These are phyloP conservation scores for Griposia aprilina DNA, from an alignment of 2,888 invertebrate genomes.

Conservation along the genomic window DNA sequence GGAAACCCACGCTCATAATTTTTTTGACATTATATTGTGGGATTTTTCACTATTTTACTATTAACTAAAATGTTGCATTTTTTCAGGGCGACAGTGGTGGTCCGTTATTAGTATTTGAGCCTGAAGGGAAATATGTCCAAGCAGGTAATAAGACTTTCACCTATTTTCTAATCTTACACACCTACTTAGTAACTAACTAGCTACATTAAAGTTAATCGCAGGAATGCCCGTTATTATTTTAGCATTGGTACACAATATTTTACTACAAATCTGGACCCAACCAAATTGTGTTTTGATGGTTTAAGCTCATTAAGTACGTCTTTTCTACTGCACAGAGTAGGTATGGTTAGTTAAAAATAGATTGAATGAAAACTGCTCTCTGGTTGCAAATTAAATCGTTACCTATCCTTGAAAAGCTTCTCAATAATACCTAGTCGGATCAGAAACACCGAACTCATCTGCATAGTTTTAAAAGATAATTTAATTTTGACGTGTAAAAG, in stretches of 20 bases:
- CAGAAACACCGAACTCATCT: neutral
- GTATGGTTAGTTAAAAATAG: neutral
- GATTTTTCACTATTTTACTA: neutral
- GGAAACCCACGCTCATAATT: neutral
- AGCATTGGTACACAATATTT: neutral
- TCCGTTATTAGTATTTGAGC: conserved; percentile 89
- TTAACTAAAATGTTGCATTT: neutral
- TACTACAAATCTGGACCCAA: neutral
- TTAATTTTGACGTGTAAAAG: neutral
- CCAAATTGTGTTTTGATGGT: neutral
- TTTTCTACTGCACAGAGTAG: neutral
- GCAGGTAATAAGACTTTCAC: conserved; percentile 85
- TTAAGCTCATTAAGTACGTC: neutral
- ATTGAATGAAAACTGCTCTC: neutral
- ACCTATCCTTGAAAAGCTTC: neutral
- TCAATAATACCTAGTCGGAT: neutral
- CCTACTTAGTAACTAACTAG: neutral
- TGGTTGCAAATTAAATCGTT: neutral
- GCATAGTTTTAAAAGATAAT: neutral
- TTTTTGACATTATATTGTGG: neutral
- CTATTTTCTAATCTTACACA: neutral
- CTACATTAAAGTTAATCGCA: neutral
- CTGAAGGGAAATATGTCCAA: conserved; percentile 89
- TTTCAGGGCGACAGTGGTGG: conserved; percentile 93
- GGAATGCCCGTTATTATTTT: neutral